A percentile compares a stretch with the other conserved stretches of the same genome.
Conservation (phyloP, 2,888 invertebrate genomes). For the Drosophila kanekoi region DNA sequence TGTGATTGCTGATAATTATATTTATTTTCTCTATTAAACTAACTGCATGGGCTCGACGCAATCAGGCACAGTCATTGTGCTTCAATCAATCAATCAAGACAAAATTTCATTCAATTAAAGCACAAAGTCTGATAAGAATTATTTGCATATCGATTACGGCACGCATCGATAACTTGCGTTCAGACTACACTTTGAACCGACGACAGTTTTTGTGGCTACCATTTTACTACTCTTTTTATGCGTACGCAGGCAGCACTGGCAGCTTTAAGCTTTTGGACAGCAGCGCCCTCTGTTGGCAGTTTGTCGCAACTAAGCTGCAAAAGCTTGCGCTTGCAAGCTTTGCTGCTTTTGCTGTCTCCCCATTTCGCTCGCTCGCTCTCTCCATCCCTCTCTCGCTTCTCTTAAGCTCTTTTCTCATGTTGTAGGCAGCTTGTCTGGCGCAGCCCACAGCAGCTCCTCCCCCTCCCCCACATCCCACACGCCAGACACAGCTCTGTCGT, state of each 20-base stretch:
- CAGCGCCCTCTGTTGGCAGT: constrained; percentile 50
- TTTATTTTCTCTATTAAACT: constrained; percentile 13
- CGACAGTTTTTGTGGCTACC: constrained; percentile 1
- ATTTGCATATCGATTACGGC: constrained; percentile 2
- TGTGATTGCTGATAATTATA: constrained; percentile 9
- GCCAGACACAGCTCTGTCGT: neutral
- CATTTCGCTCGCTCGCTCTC: neutral
- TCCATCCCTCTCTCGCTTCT: neutral
- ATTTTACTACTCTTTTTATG: constrained; percentile 16
- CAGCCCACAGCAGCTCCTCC: constrained; percentile 1
- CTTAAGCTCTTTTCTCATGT: constrained; percentile 28
- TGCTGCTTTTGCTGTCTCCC: constrained; percentile 6
- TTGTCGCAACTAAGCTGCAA: constrained; percentile 6
- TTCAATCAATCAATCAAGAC: constrained; percentile 48
- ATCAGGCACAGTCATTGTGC: neutral
- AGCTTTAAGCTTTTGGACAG: constrained; percentile 34
- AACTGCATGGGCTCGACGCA: neutral
- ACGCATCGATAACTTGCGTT: neutral
- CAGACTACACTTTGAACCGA: neutral
- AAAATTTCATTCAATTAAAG: constrained; percentile 45
- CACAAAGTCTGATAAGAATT: constrained; percentile 34
- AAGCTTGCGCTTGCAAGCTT: constrained; percentile 60
- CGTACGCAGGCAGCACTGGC: constrained; percentile 40
- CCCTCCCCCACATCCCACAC: neutral
- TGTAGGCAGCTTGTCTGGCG: constrained; percentile 69